Evolutionary conservation across 2,113 vertebrate species (phyloP).

Genomic region (Danionella cerebrum): DNA sequence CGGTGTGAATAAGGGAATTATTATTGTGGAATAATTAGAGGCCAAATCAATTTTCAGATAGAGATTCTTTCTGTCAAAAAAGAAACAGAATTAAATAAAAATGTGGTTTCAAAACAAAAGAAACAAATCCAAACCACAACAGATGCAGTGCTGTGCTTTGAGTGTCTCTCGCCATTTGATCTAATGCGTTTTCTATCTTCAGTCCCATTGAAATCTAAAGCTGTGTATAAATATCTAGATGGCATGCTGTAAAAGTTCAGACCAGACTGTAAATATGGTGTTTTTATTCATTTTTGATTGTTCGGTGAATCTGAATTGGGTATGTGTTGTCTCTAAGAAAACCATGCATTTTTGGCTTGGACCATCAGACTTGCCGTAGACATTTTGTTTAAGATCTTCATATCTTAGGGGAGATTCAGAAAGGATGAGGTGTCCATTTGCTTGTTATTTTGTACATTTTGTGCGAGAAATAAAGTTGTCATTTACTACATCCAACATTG

Average conservation of each 20-base stretch:
- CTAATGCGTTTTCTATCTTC: conserved; percentile 72
- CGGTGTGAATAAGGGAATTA: conserved; percentile 50
- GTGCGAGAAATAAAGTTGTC: conserved; percentile 81
- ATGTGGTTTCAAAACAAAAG: conserved; percentile 39
- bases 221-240: conserved; percentile 71
- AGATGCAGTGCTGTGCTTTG: conserved; percentile 63
- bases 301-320: conserved; percentile 70
- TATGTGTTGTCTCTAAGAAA: conserved; percentile 69
- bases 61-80: conserved; percentile 46
- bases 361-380: conserved; percentile 65
- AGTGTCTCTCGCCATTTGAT: conserved; percentile 68
- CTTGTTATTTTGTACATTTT: conserved; percentile 88
- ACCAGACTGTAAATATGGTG: conserved; percentile 73
- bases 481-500: conserved; percentile 65
- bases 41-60: conserved; percentile 39
- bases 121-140: conserved; percentile 35
- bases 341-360: conserved; percentile 68
- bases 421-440: conserved; percentile 66
- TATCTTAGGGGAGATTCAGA: conserved; percentile 52
- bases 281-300: conserved; percentile 79
- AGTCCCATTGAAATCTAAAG: conserved; percentile 62
- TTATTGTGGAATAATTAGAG: conserved; percentile 34
- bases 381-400: conserved; percentile 66
- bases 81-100: conserved; percentile 36
- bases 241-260: conserved; percentile 74